Base-by-base conservation (phyloP, 92 coral and sea anemone species). In the Porites lobata region DNA sequence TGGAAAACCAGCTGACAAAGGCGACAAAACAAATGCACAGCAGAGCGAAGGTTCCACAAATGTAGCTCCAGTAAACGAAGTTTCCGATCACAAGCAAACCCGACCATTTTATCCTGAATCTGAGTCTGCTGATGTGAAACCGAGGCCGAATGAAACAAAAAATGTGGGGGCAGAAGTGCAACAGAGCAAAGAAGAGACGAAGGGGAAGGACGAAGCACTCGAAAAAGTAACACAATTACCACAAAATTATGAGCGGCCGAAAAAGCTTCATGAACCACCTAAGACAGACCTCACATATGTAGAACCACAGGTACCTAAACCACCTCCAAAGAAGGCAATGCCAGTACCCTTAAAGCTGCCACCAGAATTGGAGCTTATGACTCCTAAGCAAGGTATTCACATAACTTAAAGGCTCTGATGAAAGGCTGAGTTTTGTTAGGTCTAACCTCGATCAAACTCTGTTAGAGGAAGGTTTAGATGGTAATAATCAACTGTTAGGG, bases 381-480 rank as follows among this genome's bases (percentile, higher is more conserved):
- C 87, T 58, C 87, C 87, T 58, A 61, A 83, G 63, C 57, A 69
- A 83, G 87, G 87, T 83, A 70, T 59, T 22, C 15, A n/a, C 26
- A 14, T n/a, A 17, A 38, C 47, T 64, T 50, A 17, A 7, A 47
- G 54, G n/a, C 18, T 65, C 13, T 17, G 8, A 11, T 13, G 29
- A 10, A 29, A 29, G 32, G 32, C 32, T 29, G 32, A 29, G 32
- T 29, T 29, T 29, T 38, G 47, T 38, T 38, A 38, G 47, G 47
- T 38, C 47, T 38, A 38, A 38, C 47, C 47, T 38, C 32, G 32
- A 29, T 29, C 47, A 38, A 38, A 38, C 47, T 38, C 47, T 38
- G 47, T 38, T 38, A 38, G 47, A 38, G 47, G 47, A 38, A 38
- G 47, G 47, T 38, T 38, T 38, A 38, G 47, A 38, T 38, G 6